phyloP scores from a whole-genome alignment of 2,113 vertebrate genomes.

The Catharus minimus region DNA sequence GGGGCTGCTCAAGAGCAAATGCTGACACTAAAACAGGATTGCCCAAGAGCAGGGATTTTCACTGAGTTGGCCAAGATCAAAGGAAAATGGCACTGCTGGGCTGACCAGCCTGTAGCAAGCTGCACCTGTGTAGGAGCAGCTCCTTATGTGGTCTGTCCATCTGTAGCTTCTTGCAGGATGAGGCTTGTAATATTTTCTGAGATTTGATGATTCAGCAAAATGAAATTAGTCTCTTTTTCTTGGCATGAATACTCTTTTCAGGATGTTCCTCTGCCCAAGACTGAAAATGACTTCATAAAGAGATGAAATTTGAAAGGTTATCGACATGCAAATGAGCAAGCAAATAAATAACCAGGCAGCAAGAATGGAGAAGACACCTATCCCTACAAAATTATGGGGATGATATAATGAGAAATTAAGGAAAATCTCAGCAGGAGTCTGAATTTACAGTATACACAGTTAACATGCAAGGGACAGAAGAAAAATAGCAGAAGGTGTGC shows the following conservation, averaged over 20 bases:
- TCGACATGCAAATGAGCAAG: not conserved
- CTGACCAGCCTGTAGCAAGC: not conserved
- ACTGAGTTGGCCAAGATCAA: not conserved
- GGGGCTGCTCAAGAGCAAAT: not conserved
- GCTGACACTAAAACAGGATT: not conserved
- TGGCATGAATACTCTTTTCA: not conserved
- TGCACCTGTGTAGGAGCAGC: not conserved
- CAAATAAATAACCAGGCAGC: not conserved
- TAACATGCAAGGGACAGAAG: not conserved
- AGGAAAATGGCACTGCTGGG: not conserved
- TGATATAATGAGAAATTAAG: not conserved
- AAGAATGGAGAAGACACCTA: not conserved
- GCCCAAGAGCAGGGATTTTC: not conserved
- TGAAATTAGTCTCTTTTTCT: constrained; percentile 28
- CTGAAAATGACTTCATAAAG: not conserved
- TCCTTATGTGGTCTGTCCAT: not conserved
- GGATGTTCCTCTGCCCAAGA: not conserved
- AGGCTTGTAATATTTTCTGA: not conserved
- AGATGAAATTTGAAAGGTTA: not conserved
- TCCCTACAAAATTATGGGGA: not conserved
- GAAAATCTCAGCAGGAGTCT: not conserved
- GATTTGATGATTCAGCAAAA: not conserved
- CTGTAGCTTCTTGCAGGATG: not conserved
- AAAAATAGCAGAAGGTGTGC: not conserved
- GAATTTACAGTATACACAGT: not conserved